A percentile compares a stretch with the other conserved stretches of the same genome.
Conservation (phyloP, 2,888 invertebrate species). For the Eustalomyia histrio region DNA sequence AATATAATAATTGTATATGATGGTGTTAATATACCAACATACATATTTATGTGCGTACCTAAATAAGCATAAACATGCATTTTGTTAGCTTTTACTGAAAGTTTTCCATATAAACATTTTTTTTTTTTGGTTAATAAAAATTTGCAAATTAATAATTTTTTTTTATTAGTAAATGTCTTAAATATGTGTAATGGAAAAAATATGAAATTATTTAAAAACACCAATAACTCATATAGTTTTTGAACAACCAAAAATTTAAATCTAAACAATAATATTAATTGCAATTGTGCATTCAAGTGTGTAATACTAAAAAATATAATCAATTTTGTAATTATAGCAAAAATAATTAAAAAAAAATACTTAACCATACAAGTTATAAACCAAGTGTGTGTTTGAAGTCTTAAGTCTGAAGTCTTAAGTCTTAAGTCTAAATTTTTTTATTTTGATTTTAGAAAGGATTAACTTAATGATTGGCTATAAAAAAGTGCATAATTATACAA, state of each 20-base stretch:
- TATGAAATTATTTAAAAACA: no score
- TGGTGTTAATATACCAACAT: slow-evolving; percentile 2
- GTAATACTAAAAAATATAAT: slow-evolving; percentile 40
- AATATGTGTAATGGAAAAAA: no score
- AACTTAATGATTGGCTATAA: slow-evolving; percentile 36
- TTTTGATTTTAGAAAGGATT: slow-evolving; percentile 49
- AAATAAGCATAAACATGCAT: slow-evolving; percentile 21
- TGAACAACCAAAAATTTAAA: slow-evolving; percentile 13
- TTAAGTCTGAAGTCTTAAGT: slow-evolving; percentile 42
- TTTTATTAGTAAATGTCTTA: neutral
- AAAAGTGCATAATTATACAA: slow-evolving; percentile 19
- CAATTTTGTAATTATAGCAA: slow-evolving; percentile 38
- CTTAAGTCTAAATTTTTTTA: no score
- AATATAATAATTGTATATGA: slow-evolving; percentile 15
- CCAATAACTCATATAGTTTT: neutral
- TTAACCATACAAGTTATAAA: slow-evolving; percentile 2
- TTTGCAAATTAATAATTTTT: slow-evolving; percentile 12
- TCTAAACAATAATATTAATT: slow-evolving; percentile 31
- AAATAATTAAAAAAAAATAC: slow-evolving; percentile 6
- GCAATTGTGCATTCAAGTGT: slow-evolving; percentile 58
- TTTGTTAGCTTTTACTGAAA: slow-evolving; percentile 24
- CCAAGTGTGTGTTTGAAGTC: slow-evolving; percentile 25
- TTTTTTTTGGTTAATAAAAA: slow-evolving; percentile 22
- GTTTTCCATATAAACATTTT: slow-evolving; percentile 44
- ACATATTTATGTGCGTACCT: slow-evolving; percentile 8